A percentile compares a stretch with the other conserved stretches of the same genome.
phyloP scores from a whole-genome alignment of 2,888 invertebrate species.

The Glyphotaelius pellucidus region DNA sequence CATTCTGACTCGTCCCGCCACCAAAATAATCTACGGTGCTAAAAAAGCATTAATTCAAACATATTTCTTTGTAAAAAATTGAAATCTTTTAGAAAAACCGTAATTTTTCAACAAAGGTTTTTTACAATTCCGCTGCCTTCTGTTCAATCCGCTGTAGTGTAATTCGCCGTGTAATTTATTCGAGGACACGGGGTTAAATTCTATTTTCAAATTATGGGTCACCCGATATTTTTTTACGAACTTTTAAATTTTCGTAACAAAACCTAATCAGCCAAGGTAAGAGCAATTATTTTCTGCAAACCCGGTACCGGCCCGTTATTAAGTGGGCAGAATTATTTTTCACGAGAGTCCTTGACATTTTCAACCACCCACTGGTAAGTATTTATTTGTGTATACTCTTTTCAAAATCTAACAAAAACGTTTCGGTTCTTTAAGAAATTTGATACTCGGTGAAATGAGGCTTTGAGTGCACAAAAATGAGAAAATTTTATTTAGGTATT shows the following conservation, averaged over 20 bases:
- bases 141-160: background rate
- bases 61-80: too few species aligned
- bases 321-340: slow-evolving; percentile 20
- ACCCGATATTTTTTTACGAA: background rate
- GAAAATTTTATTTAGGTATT: background rate
- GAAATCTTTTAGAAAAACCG: too few species aligned
- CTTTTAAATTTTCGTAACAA: slow-evolving; percentile 21
- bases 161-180: background rate
- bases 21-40: too few species aligned
- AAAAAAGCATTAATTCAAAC: too few species aligned
- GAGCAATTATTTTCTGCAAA: slow-evolving; percentile 23
- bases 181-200: background rate
- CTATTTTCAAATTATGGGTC: background rate
- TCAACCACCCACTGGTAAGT: background rate
- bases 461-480: background rate
- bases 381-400: background rate
- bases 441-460: background rate
- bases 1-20: too few species aligned
- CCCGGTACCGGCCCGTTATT: background rate
- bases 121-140: background rate
- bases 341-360: background rate
- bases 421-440: background rate
- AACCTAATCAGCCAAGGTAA: background rate
- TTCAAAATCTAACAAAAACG: background rate
- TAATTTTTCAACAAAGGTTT: background rate